phyloP scores from a whole-genome alignment of 2,113 vertebrate genomes.

The Caranx ignobilis region DNA sequence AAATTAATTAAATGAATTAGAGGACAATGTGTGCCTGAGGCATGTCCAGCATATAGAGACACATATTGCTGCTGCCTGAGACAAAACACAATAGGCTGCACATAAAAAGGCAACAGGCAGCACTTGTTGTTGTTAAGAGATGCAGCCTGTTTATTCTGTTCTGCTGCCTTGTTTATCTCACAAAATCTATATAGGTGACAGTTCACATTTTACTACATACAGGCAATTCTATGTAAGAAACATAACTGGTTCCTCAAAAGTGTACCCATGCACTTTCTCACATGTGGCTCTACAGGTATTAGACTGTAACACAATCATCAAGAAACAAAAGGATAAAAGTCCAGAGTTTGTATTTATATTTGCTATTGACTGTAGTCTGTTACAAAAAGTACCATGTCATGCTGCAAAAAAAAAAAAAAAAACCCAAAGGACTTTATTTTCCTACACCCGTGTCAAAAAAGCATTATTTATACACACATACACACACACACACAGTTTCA shows the following conservation, averaged over 20 bases:
- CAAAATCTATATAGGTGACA: neutral
- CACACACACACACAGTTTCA: constrained; percentile 39
- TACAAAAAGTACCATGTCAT: constrained; percentile 20
- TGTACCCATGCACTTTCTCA: neutral
- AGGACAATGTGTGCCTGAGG: constrained; percentile 8
- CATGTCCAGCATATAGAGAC: neutral
- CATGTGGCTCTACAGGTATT: neutral
- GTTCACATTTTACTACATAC: neutral
- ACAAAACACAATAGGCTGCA: neutral
- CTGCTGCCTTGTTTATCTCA: neutral
- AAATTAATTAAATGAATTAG: constrained; percentile 42
- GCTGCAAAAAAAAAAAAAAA: neutral
- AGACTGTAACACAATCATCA: neutral
- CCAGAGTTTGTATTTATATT: neutral
- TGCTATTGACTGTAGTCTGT: constrained; percentile 1
- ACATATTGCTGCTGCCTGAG: neutral
- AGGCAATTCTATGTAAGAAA: neutral
- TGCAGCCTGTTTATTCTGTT: neutral
- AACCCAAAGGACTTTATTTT: constrained; percentile 17
- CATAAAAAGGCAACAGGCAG: neutral
- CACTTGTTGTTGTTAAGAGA: neutral
- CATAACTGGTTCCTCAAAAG: too few species aligned
- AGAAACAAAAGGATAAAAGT: neutral
- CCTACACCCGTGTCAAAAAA: constrained; percentile 24
- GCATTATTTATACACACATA: constrained; percentile 22